Percentiles rank a stretch among this genome's conserved stretches.
These are phyloP conservation scores for Himalopsyche kuldschensis DNA, from an alignment of 2,888 invertebrate genomes.

Conservation along the genomic window DNA sequence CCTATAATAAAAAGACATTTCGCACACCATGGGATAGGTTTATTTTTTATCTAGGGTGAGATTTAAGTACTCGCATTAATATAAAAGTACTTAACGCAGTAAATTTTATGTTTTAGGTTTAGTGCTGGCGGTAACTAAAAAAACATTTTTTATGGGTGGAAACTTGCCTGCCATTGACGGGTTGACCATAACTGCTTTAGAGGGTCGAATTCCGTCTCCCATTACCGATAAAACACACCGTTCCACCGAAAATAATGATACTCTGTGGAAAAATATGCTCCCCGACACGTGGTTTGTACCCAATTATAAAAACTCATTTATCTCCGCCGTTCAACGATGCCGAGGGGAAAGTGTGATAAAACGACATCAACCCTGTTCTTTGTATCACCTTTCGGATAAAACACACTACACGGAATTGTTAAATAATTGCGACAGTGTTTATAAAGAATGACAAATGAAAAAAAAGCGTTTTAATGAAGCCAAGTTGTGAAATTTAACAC, in stretches of 20 bases:
- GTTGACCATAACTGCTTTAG: not conserved
- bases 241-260: conserved; percentile 24
- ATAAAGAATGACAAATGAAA: too few species aligned
- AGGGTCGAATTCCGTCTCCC: not conserved
- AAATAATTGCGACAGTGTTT: too few species aligned
- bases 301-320: conserved; percentile 39
- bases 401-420: not conserved
- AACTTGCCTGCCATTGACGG: not conserved
- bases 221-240: conserved; percentile 25
- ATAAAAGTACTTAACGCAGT: not conserved
- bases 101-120: not conserved
- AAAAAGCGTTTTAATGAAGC: too few species aligned
- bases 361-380: conserved; percentile 3
- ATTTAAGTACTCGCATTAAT: not conserved
- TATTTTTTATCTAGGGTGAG: not conserved
- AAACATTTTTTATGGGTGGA: not conserved
- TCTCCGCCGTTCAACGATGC: conserved; percentile 1
- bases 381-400: not conserved
- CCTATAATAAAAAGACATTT: too few species aligned
- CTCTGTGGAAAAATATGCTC: conserved; percentile 28
- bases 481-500: too few species aligned
- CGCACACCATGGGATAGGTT: not conserved
- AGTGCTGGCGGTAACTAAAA: not conserved
- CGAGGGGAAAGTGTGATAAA: conserved; percentile 9
- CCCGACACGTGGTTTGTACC: conserved; percentile 31